Evolutionary conservation across 2,888 invertebrate genomes (phyloP).

Genomic region (Taphrorychus bicolor): DNA sequence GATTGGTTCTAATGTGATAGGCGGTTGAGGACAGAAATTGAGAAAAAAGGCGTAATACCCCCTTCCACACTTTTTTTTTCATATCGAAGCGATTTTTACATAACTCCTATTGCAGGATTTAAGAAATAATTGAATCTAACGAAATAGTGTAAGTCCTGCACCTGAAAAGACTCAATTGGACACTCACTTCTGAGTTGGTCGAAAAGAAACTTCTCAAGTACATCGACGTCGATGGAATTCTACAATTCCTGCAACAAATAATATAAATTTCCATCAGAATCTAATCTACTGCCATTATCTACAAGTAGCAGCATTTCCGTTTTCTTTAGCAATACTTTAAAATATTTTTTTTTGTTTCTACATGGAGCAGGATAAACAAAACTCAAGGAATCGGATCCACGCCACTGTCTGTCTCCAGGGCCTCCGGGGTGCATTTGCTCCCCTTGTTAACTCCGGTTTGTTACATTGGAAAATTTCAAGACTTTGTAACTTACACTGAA

Average conservation of each 20-base stretch:
- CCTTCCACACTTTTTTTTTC: too few species aligned
- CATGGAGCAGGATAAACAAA: too few species aligned
- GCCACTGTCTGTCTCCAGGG: constrained; percentile 30
- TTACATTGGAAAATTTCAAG: constrained; percentile 48
- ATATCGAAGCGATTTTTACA: too few species aligned
- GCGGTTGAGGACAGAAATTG: too few species aligned
- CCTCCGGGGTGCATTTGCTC: constrained; percentile 47
- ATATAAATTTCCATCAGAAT: background rate
- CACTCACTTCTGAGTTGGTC: constrained; percentile 57
- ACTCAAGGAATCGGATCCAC: too few species aligned
- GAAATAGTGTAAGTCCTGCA: constrained; percentile 34
- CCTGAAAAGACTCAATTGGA: constrained; percentile 57
- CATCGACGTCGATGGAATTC: background rate
- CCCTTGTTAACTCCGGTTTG: constrained; percentile 52
- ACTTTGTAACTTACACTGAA: constrained; percentile 44
- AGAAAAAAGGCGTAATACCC: too few species aligned
- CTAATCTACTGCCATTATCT: too few species aligned
- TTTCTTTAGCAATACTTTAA: too few species aligned
- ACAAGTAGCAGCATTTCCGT: too few species aligned
- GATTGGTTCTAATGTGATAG: too few species aligned
- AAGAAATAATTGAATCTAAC: background rate
- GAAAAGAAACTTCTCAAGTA: constrained; percentile 34
- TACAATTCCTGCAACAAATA: background rate
- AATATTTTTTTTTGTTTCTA: too few species aligned
- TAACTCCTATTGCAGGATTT: background rate